These are phyloP conservation scores for Todus mexicanus DNA, from an alignment of 2,797 vertebrate genomes.

Conservation along the genomic window DNA sequence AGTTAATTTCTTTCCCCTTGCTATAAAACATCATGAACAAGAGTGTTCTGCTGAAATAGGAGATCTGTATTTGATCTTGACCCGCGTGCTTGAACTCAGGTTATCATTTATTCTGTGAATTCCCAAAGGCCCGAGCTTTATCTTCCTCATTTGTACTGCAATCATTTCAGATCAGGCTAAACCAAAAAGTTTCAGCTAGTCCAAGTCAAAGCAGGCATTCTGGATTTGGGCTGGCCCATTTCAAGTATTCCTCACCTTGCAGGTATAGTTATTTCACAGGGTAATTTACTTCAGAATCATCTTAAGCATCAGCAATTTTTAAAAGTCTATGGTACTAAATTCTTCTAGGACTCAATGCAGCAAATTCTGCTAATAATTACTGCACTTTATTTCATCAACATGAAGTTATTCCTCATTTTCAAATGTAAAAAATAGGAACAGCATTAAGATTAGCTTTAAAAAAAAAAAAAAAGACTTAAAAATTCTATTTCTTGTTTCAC, in stretches of 20 bases:
- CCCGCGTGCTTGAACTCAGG: background rate
- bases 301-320: background rate
- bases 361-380: background rate
- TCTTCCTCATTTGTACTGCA: background rate
- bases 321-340: background rate
- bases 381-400: background rate
- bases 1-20: background rate
- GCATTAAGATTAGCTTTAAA: background rate
- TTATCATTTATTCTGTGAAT: background rate
- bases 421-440: background rate
- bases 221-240: background rate
- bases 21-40: background rate
- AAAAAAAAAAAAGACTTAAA: background rate
- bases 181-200: background rate
- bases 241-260: background rate
- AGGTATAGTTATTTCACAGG: background rate
- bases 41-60: background rate
- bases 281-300: background rate
- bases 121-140: background rate
- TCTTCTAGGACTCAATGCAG: background rate
- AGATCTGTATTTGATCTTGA: background rate
- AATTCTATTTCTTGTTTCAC: conserved; percentile 6
- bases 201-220: background rate
- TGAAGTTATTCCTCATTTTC: background rate
- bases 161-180: background rate